Percentiles rank a stretch among this genome's conserved stretches.
Evolutionary conservation across 1,140 invertebrate genomes (phyloP).

Genomic region (Marisa cornuarietis): DNA sequence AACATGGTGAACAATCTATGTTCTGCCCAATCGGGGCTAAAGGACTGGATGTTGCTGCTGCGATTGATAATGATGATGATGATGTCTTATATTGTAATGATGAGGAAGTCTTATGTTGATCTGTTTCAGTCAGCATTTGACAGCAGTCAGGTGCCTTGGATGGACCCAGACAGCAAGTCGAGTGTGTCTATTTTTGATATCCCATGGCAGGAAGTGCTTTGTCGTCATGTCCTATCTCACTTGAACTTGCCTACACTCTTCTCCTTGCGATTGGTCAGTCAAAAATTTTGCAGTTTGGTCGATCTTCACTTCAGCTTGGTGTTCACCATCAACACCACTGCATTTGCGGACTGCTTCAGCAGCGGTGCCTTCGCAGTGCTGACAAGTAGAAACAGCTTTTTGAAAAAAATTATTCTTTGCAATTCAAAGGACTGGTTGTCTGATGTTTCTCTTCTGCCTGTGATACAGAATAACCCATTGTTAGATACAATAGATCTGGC

Average conservation of each 20-base stretch:
- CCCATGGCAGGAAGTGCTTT: conserved; percentile 59
- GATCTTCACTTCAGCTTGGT: conserved; percentile 42
- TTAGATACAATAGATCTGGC: conserved; percentile 56
- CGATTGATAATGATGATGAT: too few relatives aligned
- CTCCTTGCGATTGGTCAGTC: conserved; percentile 40
- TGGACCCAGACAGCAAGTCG: background rate
- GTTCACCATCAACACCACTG: conserved; percentile 43
- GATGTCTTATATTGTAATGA: too few relatives aligned
- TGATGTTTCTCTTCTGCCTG: conserved; percentile 50
- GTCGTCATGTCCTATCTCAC: conserved; percentile 43
- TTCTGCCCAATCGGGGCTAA: too few relatives aligned
- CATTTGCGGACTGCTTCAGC: conserved; percentile 39
- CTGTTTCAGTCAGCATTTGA: too few relatives aligned
- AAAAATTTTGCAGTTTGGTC: conserved; percentile 36
- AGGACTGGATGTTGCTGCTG: too few relatives aligned
- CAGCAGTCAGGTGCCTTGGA: too few relatives aligned
- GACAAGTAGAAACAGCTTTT: conserved; percentile 37
- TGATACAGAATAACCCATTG: conserved; percentile 51
- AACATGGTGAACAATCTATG: too few relatives aligned
- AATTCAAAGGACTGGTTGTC: conserved; percentile 62
- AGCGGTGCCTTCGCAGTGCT: conserved; percentile 44
- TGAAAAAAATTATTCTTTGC: conserved; percentile 49
- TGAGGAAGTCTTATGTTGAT: too few relatives aligned
- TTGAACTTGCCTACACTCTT: conserved; percentile 46
- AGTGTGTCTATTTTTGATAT: conserved; percentile 42